Conservation (phyloP, 1,140 invertebrate genomes). For the Zaprionus kolodkinae region DNA sequence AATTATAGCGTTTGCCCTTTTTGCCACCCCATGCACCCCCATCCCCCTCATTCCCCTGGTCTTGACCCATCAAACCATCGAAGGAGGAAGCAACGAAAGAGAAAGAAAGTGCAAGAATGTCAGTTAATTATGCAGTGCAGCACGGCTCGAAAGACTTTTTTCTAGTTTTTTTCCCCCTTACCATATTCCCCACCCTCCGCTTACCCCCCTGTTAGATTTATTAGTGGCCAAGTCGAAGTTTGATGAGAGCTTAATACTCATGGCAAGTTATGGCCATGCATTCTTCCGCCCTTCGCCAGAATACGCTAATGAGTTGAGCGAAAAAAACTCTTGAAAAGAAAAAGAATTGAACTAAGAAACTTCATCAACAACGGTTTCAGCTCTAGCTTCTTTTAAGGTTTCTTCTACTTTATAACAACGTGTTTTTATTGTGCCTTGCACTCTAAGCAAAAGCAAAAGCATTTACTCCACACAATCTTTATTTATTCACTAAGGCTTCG, state of each 20-base stretch:
- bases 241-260: constrained; percentile 15
- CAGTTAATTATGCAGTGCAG: constrained; percentile 61
- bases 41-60: no score
- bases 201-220: constrained; percentile 4
- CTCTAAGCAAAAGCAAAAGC: background rate
- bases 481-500: background rate
- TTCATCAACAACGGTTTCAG: constrained; percentile 12
- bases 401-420: background rate
- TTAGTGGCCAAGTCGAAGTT: constrained; percentile 25
- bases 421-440: background rate
- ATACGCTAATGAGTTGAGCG: constrained; percentile 33
- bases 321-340: background rate
- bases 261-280: background rate
- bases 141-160: constrained; percentile 19
- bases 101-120: constrained; percentile 38
- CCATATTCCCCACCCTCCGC: background rate
- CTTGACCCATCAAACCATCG: background rate
- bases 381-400: background rate
- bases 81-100: background rate
- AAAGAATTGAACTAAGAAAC: constrained; percentile 4
- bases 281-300: background rate
- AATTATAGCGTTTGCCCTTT: constrained; percentile 59
- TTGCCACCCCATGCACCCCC: no score
- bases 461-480: background rate
- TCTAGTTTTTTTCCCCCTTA: constrained; percentile 24